These are phyloP conservation scores for Carcina quercana DNA, from an alignment of 2,888 invertebrate genomes.

Conservation along the genomic window DNA sequence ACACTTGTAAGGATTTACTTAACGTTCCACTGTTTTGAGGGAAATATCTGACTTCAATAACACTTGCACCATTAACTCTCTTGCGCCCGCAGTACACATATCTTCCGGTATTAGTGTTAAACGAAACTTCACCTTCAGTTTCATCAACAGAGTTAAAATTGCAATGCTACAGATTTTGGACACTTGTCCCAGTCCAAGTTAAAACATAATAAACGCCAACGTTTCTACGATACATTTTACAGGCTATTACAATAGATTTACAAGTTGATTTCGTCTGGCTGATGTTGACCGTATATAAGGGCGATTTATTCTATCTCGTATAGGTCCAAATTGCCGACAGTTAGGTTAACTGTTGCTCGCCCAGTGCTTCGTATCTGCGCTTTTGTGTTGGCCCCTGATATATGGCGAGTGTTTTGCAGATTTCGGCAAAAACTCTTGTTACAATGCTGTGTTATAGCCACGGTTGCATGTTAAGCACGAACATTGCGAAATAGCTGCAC, in stretches of 20 bases:
- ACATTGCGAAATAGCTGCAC: too few species aligned
- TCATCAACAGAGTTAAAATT: conserved; percentile 30
- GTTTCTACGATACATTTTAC: conserved; percentile 11
- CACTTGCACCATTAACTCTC: conserved; percentile 63
- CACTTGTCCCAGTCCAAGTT: conserved; percentile 7
- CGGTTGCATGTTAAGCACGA: neutral
- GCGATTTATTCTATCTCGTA: conserved; percentile 57
- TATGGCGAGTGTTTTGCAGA: conserved; percentile 31
- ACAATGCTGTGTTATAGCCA: neutral
- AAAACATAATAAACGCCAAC: conserved; percentile 16
- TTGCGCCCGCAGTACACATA: conserved; percentile 46
- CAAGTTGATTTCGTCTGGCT: conserved; percentile 13
- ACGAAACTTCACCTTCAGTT: conserved; percentile 23
- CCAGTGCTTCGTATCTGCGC: conserved; percentile 48
- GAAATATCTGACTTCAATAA: conserved; percentile 64
- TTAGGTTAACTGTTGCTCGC: conserved; percentile 61
- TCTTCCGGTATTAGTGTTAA: too few species aligned
- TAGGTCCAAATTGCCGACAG: conserved; percentile 56
- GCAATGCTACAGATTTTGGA: conserved; percentile 17
- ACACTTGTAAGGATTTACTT: conserved; percentile 15
- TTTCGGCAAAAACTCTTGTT: conserved; percentile 27
- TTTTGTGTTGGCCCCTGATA: conserved; percentile 50
- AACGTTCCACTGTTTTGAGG: conserved; percentile 20
- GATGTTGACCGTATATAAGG: conserved; percentile 21
- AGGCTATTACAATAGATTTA: conserved; percentile 7